Conservation (phyloP, 2,888 invertebrate species). For the Spisula subtruncata region DNA sequence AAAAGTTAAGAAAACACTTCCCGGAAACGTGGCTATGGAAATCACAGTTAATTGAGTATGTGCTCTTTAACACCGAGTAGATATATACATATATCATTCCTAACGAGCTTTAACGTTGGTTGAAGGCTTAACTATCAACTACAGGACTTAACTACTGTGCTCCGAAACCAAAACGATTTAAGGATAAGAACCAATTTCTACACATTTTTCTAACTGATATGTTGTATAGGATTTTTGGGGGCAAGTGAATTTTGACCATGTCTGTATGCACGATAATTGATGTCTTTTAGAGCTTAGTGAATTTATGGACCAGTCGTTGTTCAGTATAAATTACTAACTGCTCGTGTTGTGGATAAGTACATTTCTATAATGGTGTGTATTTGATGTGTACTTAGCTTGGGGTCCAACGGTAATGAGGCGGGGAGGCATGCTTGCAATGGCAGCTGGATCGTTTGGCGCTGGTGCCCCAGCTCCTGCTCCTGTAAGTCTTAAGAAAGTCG, state of each 20-base stretch:
- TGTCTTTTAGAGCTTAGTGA: too few relatives aligned
- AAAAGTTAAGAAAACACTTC: conserved; percentile 90
- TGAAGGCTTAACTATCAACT: neutral
- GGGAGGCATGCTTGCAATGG: conserved; percentile 22
- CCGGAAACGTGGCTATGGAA: conserved; percentile 91
- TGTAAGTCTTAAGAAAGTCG: neutral
- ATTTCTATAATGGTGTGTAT: neutral
- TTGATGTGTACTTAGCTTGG: neutral
- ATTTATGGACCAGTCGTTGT: too few relatives aligned
- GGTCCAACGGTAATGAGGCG: conserved; percentile 46
- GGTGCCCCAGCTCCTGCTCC: neutral
- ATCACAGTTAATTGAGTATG: conserved; percentile 29
- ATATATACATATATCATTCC: neutral
- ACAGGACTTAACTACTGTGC: neutral
- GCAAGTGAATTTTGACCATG: too few relatives aligned
- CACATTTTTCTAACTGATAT: neutral
- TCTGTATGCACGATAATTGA: too few relatives aligned
- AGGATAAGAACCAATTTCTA: neutral
- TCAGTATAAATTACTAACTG: neutral
- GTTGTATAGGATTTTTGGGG: too few relatives aligned
- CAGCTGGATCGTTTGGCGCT: conserved; percentile 2
- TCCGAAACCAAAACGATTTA: neutral
- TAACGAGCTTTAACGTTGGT: neutral
- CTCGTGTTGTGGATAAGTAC: neutral
- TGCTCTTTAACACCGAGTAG: conserved; percentile 6